A percentile compares a stretch with the other conserved stretches of the same genome.
Evolutionary conservation across 2,113 vertebrate genomes (phyloP).

Genomic region (Notarius lentiginosus): DNA sequence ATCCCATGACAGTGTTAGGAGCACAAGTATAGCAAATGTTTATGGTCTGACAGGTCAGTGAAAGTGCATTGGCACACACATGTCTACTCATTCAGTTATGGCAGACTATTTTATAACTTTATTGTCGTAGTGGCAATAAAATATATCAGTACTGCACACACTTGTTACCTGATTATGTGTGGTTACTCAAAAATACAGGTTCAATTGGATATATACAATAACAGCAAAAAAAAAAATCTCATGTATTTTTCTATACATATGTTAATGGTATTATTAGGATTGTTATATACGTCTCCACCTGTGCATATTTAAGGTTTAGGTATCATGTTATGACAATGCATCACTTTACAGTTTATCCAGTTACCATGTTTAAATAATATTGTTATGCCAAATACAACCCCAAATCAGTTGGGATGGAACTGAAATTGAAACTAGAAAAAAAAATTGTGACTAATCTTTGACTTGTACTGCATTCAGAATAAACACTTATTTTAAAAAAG

Average conservation of each 20-base stretch:
- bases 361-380: neutral
- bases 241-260: neutral
- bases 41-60: neutral
- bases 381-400: neutral
- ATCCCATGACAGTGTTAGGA: neutral
- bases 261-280: neutral
- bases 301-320: neutral
- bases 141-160: neutral
- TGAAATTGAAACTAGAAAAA: no score
- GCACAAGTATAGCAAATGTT: neutral
- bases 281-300: neutral
- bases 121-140: neutral
- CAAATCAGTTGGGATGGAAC: no score
- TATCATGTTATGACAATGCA: neutral
- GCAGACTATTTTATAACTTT: neutral
- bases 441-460: no score
- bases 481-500: no score
- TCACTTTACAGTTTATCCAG: neutral
- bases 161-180: neutral
- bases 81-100: neutral
- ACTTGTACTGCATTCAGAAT: no score
- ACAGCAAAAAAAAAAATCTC: neutral
- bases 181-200: neutral
- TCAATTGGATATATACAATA: neutral
- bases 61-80: neutral